Evolutionary conservation across 2,888 invertebrate species (phyloP), one percentile per base, ranked within the genome.

Genomic region (Hirtodrosophila cameraria): DNA sequence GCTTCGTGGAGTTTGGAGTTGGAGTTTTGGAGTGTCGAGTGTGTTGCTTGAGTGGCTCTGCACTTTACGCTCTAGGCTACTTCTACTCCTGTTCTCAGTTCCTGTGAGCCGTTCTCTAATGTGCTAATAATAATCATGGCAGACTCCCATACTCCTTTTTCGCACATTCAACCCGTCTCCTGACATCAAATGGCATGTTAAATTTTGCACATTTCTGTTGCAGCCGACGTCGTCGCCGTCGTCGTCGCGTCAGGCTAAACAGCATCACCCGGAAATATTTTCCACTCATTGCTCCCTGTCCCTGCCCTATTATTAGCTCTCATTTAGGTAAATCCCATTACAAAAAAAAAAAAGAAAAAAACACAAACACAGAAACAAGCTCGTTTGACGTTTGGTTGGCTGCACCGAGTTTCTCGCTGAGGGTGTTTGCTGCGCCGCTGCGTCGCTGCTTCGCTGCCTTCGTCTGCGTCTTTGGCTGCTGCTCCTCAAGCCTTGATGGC

Each of bases 121-220:
- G 81, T 84, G 81, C 81, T 84, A 82, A 82, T 82, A 84, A 84
- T 84, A 84, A 86, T 84, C 82, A 81, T 84, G 82, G 85, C 85
- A 66, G 81, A 33, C 69, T 33, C 45, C 28, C 38, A 42, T 11
- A 31, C 8, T 30, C 6, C 20, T 3, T 18, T 5, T 20, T 20
- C 28, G 16, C 23, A 13, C 18, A 7, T 9, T 5, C 43, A 15
- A 12, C 30, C 27, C 35, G 12, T 7, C 30, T 23, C 23, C 23
- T 23, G 43, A 86, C 85, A 81, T 81, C 82, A 84, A 86, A 86
- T 84, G 83, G 73, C 83, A 75, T 75, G 75, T 65, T 71, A 81
- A 77, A 81, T 81, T 80, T 70, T 66, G 41, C 70, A 62, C 57
- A 69, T 68, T 69, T 70, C 54, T 39, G 16, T 50, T 54, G 62